Base-by-base conservation (phyloP, 1,140 invertebrate genomes). In the Adoxophyes honmai region DNA sequence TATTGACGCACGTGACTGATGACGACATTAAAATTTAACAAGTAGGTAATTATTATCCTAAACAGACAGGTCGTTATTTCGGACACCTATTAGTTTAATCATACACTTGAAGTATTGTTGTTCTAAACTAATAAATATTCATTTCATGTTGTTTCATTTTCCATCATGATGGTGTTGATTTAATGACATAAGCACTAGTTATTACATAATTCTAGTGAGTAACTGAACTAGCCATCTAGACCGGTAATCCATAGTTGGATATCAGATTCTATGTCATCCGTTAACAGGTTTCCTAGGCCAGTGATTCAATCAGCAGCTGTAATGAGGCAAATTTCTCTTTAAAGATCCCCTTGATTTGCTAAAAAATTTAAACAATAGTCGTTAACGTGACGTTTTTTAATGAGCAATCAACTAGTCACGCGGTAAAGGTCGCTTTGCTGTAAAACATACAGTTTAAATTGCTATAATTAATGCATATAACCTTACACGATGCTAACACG, bases 401-500 rank as follows among this genome's bases (percentile, higher is more conserved):
- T 11, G 9, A 18, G 14, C n/a, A 48, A 11, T n/a, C 18, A n/a
- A n/a, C n/a, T 0, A 10, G 4, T 10, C 21, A 21, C 4, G 39
- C 39, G 21, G 21, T 44, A 48, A 48, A 21, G 42, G 28, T 11
- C 42, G 11, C 42, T 48, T 21, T 21, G 5, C 3, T 13, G 7
- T 10, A 5, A 28, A 6, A 11, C n/a, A 33, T 7, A 48, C 16
- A 48, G 42, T 33, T 28, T 48, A 14, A 48, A 11, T 28, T 48
- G 42, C 42, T 18, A 21, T 48, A 13, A 48, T 33, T 48, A 48
- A 48, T 48, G 42, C 42, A 33, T 48, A 21, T 48, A 33, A 48
- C 42, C 42, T 48, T 48, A 48, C 42, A 11, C 42, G 42, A 33
- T 21, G 42, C 21, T 48, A 44, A 44, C 39, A 44, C 39, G 39